Percentiles rank a stretch among this genome's conserved stretches.
Evolutionary conservation across 2,797 vertebrate genomes (phyloP).

Genomic region (Pampus argenteus): DNA sequence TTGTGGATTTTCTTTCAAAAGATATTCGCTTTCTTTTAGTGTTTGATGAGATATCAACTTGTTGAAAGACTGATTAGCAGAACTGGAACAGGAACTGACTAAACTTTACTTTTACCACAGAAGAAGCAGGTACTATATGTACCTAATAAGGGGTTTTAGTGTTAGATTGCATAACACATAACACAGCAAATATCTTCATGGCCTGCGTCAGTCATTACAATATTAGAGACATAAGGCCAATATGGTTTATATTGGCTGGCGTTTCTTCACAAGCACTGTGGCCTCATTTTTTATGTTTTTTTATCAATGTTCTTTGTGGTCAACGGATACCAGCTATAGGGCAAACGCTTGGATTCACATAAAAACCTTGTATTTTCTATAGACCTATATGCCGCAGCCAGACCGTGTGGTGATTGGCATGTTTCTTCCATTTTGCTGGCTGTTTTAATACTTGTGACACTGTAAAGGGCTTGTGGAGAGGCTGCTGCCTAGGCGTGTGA

Average conservation of each 20-base stretch:
- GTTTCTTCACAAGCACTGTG: slow-evolving; percentile 19
- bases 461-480: slow-evolving; percentile 35
- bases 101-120: background rate
- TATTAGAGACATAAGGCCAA: slow-evolving; percentile 27
- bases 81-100: background rate
- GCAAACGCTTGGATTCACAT: slow-evolving; percentile 30
- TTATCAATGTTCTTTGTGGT: slow-evolving; percentile 50
- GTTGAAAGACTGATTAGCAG: background rate
- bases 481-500: slow-evolving; percentile 9
- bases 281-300: slow-evolving; percentile 40
- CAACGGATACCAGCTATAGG: slow-evolving; percentile 45
- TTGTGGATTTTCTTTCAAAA: background rate
- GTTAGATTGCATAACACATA: slow-evolving; percentile 1
- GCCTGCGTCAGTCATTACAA: slow-evolving; percentile 17
- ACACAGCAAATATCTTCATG: slow-evolving; percentile 10
- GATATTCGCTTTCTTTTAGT: slow-evolving; percentile 4
- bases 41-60: background rate
- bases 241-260: slow-evolving; percentile 43
- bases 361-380: slow-evolving; percentile 29
- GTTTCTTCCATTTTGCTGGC: slow-evolving; percentile 49
- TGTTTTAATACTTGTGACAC: slow-evolving; percentile 47
- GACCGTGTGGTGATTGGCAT: slow-evolving; percentile 32
- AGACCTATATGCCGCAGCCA: slow-evolving; percentile 24
- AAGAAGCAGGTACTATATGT: background rate
- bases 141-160: too few species aligned